Percentiles rank a stretch among this genome's conserved stretches.
phyloP scores from a whole-genome alignment of 2,113 vertebrate species.

The Carollia perspicillata region DNA sequence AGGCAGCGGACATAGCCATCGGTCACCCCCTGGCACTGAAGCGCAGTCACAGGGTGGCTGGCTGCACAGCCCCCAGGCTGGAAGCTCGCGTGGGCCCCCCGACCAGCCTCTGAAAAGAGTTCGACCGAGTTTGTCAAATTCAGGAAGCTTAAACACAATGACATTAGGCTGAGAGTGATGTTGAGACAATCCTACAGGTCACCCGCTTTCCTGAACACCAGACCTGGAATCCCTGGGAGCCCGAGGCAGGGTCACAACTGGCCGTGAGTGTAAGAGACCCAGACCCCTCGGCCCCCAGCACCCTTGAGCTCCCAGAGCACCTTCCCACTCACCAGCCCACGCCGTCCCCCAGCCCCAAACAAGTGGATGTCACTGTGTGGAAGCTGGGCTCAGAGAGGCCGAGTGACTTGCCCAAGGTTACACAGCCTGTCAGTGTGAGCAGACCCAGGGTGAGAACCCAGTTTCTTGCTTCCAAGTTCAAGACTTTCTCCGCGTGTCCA shows the following conservation, averaged over 20 bases:
- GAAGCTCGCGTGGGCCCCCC: background rate
- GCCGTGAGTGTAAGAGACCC: background rate
- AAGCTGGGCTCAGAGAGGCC: background rate
- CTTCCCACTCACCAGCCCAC: too few relatives aligned
- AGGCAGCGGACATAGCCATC: rapidly evolving
- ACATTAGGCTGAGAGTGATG: background rate
- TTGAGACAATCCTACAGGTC: background rate
- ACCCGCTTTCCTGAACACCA: background rate
- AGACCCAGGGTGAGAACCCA: background rate
- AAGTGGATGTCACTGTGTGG: background rate
- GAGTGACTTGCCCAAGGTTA: background rate
- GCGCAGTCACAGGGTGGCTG: rapidly evolving
- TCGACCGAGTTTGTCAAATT: background rate
- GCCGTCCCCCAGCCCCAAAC: background rate
- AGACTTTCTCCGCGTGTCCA: background rate
- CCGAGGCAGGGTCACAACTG: background rate
- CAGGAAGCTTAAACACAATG: background rate
- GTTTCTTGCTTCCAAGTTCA: background rate
- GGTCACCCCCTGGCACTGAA: background rate
- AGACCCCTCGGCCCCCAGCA: rapidly evolving
- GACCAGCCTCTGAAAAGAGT: background rate
- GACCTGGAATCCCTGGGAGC: background rate
- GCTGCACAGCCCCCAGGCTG: background rate
- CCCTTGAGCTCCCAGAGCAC: background rate
- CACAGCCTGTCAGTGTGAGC: background rate